Conservation (phyloP, 2,113 vertebrate genomes). For the Dromaius novaehollandiae region DNA sequence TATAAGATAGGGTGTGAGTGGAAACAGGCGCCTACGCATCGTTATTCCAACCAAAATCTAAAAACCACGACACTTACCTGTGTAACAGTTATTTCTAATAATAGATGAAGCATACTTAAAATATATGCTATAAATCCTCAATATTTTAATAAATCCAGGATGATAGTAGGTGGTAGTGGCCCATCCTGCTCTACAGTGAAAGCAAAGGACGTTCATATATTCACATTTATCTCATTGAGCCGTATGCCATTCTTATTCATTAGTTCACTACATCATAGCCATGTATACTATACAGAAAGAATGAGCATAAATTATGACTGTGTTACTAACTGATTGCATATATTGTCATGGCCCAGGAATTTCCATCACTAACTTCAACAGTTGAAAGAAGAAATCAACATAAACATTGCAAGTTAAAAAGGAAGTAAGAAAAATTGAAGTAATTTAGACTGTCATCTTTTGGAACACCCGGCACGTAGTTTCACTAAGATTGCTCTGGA, state of each 20-base stretch:
- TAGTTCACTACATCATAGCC: not conserved
- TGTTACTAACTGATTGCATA: not conserved
- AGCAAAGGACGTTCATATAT: not conserved
- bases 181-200: not conserved
- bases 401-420: not conserved
- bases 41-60: not conserved
- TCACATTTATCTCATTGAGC: not conserved
- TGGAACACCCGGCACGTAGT: not conserved
- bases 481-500: not conserved
- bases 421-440: not conserved
- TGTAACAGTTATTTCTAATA: not conserved
- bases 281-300: not conserved
- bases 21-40: not conserved
- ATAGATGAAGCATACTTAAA: not conserved
- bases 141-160: not conserved
- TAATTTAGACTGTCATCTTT: not conserved
- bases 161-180: not conserved
- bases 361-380: not conserved
- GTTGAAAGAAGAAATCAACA: not conserved
- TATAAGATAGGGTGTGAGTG: fast-evolving
- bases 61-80: fast-evolving
- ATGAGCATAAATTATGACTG: not conserved
- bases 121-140: not conserved
- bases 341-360: not conserved
- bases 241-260: not conserved